Evolutionary conservation across 2,797 vertebrate genomes (phyloP).

Genomic region (Todus mexicanus): DNA sequence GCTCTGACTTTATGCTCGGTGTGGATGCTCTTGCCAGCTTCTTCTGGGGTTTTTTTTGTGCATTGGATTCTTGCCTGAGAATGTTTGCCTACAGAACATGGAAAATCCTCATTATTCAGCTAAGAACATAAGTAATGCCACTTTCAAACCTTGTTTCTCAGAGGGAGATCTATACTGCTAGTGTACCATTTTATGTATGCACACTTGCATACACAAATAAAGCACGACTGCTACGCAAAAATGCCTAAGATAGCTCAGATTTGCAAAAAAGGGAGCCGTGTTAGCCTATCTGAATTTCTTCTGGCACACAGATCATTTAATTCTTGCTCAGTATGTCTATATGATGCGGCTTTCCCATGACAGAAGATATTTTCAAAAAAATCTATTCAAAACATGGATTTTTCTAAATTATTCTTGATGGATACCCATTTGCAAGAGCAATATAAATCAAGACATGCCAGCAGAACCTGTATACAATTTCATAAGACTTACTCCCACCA

Average conservation of each 20-base stretch:
- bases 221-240: background rate
- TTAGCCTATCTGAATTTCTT: background rate
- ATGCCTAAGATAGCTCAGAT: background rate
- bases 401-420: background rate
- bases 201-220: background rate
- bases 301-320: background rate
- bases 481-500: background rate
- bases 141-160: background rate
- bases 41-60: background rate
- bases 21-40: background rate
- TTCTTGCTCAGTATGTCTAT: background rate
- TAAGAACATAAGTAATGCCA: background rate
- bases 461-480: background rate
- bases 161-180: background rate
- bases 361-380: background rate
- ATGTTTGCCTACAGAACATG: background rate
- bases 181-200: background rate
- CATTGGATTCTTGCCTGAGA: background rate
- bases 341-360: background rate
- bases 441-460: background rate
- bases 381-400: background rate
- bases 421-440: background rate
- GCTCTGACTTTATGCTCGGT: background rate
- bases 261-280: background rate
- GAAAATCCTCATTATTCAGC: background rate